Base-by-base conservation (phyloP, 1,140 invertebrate genomes). In the Saccostrea cuccullata region DNA sequence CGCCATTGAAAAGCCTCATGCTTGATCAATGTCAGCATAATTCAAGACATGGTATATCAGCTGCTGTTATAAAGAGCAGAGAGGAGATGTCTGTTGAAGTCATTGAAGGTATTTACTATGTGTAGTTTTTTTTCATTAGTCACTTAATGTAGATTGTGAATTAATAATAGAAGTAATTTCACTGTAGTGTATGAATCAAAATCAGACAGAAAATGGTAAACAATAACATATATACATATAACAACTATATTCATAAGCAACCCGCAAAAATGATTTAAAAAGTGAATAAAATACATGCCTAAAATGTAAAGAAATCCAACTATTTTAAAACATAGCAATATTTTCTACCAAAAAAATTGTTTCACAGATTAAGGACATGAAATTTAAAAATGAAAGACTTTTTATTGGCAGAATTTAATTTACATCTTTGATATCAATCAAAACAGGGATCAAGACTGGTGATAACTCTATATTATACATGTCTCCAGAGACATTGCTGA, bases 401-500 rank as follows among this genome's bases (percentile, higher is more conserved):
- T 60, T 60, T 15, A 11, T 60, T 60, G 3, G 13, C 12, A 12
- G 12, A 4, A 15, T 20, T 17, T 60, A 5, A 60, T 60, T 60
- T 13, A 60, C 58, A 11, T 17, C 12, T 30, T 11, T 60, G 6
- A 73, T 26, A 73, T 73, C 0, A 13, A 26, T 30, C 13, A 26
- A 26, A 70, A 26, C 58, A 86, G 67, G 47, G 30, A 86, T 55
- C 12, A 85, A 85, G 67, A 67, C 20, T 13, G 84, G 60, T 64
- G 20, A 36, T 17, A 67, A 13, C n/a, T 36, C 58, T 5, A 40
- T 85, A 13, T 17, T 85, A 23, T 85, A 85, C 36, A 17, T 85
- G 84, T 67, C 84, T 17, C 84, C 26, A 15, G 84, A 85, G 67
- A 85, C 67, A 30, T n/a, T 85, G 1, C 11, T 85, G n/a, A 40